Base-by-base conservation (phyloP, 2,888 invertebrate genomes). In the Spatulosminthurus flaviceps region DNA sequence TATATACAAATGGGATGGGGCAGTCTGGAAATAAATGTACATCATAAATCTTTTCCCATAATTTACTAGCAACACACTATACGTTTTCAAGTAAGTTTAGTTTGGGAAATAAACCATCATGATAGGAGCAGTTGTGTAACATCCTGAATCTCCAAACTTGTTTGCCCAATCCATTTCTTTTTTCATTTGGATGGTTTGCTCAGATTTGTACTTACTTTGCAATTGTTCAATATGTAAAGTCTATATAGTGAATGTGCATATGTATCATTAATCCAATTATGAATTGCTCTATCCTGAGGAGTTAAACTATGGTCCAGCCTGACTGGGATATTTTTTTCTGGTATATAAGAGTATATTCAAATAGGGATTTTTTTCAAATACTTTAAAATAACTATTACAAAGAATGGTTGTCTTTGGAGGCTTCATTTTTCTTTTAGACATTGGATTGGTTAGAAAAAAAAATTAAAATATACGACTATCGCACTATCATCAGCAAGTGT, bases 121-220 rank as follows among this genome's bases (percentile, higher is more conserved):
- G 64, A 34, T 22, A 61, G 5, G 11, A 21, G 11, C 24, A 64
- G 64, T 64, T 64, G 24, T 64, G 64, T 24, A 64, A 64, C 64
- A 64, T 64, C 64, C 64, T 64, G 64, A 64, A 64, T 64, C 64
- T 64, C 64, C 64, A 64, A 64, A 64, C 64, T 64, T 64, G 64
- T 64, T 64, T 64, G 22, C 24, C 26, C 11, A 19, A 51, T 51
- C 51, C n/a, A n/a, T n/a, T n/a, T n/a, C n/a, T n/a, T n/a, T n/a
- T n/a, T n/a, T n/a, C n/a, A n/a, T n/a, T n/a, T n/a, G n/a, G n/a
- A n/a, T n/a, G n/a, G n/a, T n/a, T n/a, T n/a, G n/a, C n/a, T n/a
- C n/a, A n/a, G n/a, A n/a, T n/a, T n/a, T n/a, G n/a, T n/a, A n/a
- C n/a, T n/a, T n/a, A n/a, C n/a, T n/a, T n/a, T n/a, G n/a, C n/a